Base-by-base conservation (phyloP, 2,797 vertebrate genomes). In the Lagorchestes hirsutus region DNA sequence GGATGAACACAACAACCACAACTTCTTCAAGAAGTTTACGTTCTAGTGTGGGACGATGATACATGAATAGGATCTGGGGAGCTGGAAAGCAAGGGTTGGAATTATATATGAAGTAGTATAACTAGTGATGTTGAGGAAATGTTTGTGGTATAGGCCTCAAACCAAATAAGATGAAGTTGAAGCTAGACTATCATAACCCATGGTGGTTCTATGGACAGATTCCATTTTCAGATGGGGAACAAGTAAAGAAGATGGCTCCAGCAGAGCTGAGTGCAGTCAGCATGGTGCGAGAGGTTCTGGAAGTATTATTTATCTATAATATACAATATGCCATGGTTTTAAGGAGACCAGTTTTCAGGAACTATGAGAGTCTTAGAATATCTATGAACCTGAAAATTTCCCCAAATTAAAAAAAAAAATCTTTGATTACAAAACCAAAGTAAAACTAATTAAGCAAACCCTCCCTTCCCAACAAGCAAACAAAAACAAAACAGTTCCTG, bases 321-420 rank as follows among this genome's bases (percentile, higher is more conserved):
- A 3, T 54, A 11, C 10, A 54, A 1, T 10, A 29, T 6, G 0
- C 9, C n/a, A 54, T 62, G 13, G 90, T 8, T 91, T 29, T 90
- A 14, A 13, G 40, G 55, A 90, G 94, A 90, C 0, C 14, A 34
- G 56, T 0, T 1, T 90, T 92, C 50, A 28, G 31, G 52, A 91
- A 52, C 1, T 13, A 24, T 50, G 74, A 50, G 91, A 55, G 29
- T 91, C 95, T 3, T 56, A 55, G 74, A 57, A 28, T 52, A n/a
- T 91, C 90, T 95, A 57, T 14, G 31, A 91, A 52, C 92, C 95
- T 87, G 94, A 58, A 93, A 91, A 62, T 11, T 62, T 67, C 54
- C 6, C 4, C 40, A 50, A 50, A 87, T 87, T 87, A 46, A 87
- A 46, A 34, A 67, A 67, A 82, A 82, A 27, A 3, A 82, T 82